Conservation (phyloP, 2,113 vertebrate genomes). For the Trochalopteron elliotii region DNA sequence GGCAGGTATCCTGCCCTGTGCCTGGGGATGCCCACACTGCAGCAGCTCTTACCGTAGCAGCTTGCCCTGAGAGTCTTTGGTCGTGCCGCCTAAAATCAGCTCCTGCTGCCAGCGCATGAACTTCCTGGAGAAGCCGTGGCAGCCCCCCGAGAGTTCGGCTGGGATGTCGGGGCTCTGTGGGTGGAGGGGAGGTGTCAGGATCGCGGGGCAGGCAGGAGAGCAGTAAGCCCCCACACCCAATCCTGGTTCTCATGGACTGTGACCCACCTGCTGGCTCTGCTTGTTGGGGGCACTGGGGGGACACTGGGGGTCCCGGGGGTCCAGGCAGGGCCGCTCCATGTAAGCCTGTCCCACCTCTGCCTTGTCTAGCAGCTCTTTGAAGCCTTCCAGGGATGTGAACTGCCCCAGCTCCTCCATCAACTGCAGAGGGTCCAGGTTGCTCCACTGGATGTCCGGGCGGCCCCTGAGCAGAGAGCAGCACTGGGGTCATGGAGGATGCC, state of each 20-base stretch:
- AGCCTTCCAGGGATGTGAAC: conserved; percentile 92
- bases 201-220: not conserved
- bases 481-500: not conserved
- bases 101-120: conserved; percentile 99
- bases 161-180: conserved; percentile 85
- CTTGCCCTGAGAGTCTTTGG: conserved; percentile 84
- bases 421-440: conserved; percentile 94
- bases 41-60: conserved; percentile 83
- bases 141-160: conserved; percentile 85
- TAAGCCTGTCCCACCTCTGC: conserved; percentile 98
- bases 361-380: conserved; percentile 95
- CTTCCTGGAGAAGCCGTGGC: conserved; percentile 95
- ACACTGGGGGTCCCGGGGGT: conserved; percentile 88
- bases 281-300: conserved; percentile 92
- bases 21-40: accelerated
- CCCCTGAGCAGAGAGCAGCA: conserved; percentile 76
- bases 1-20: not conserved
- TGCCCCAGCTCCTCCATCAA: conserved; percentile 94
- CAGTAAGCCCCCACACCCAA: not conserved
- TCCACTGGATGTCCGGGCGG: conserved; percentile 96
- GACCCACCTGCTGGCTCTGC: conserved; percentile 74
- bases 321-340: conserved; percentile 91
- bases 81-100: conserved; percentile 88
- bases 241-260: not conserved
- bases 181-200: not conserved